Conservation (phyloP, 2,888 invertebrate genomes). For the Scaptodrosophila latifasciaeformis region DNA sequence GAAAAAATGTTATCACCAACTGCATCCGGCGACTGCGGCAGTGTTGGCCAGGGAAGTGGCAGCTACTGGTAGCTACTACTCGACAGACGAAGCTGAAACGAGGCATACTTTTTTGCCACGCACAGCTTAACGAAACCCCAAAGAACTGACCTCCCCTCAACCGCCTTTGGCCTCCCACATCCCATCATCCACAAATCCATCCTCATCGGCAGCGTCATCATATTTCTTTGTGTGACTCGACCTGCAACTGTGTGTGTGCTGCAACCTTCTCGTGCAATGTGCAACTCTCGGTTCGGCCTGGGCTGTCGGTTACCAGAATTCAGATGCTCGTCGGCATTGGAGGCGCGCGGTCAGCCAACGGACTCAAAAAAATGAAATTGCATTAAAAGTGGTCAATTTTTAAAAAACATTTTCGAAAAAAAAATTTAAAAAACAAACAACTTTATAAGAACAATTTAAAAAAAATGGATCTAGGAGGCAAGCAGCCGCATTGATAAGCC, state of each 20-base stretch:
- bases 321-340: conserved; percentile 64
- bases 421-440: too few species aligned
- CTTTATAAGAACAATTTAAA: too few species aligned
- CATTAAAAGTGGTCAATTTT: background rate
- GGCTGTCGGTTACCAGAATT: conserved; percentile 31
- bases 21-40: conserved; percentile 54
- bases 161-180: background rate
- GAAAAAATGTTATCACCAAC: conserved; percentile 65
- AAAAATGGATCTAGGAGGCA: too few species aligned
- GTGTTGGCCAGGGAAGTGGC: conserved; percentile 6
- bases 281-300: conserved; percentile 19
- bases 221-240: background rate
- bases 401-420: conserved; percentile 7
- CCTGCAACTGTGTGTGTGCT: conserved; percentile 22
- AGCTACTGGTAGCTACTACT: conserved; percentile 7
- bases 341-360: conserved; percentile 39
- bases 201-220: background rate
- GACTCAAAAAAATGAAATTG: background rate
- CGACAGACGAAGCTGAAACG: conserved; percentile 3
- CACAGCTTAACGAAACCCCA: background rate
- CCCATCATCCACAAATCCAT: background rate
- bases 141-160: background rate
- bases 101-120: conserved; percentile 9
- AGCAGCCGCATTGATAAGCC: too few species aligned
- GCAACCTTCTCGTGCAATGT: conserved; percentile 9